These are phyloP conservation scores for Pollenia angustigena DNA, from an alignment of 2,888 invertebrate species.

Conservation along the genomic window DNA sequence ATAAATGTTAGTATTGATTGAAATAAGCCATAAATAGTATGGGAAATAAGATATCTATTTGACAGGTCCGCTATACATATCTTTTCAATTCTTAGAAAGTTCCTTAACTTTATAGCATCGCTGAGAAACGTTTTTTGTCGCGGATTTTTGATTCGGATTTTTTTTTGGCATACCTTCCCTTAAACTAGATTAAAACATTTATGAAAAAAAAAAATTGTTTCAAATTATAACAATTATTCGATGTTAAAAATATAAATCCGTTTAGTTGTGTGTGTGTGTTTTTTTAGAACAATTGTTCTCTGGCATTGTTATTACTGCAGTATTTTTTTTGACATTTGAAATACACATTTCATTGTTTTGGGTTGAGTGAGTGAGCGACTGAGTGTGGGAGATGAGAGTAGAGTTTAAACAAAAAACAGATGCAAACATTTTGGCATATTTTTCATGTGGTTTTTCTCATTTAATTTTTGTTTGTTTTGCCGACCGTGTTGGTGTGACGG, in stretches of 20 bases:
- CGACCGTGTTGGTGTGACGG: constrained; percentile 1
- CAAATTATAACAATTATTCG: constrained; percentile 29
- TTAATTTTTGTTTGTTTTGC: constrained; percentile 34
- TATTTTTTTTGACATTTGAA: constrained; percentile 61
- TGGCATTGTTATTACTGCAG: constrained; percentile 48
- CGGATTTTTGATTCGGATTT: neutral
- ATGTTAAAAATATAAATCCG: constrained; percentile 58
- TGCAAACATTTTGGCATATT: constrained; percentile 63
- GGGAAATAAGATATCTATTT: too few species aligned
- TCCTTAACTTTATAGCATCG: too few species aligned
- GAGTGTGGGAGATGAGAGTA: constrained; percentile 32
- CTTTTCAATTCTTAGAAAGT: too few species aligned
- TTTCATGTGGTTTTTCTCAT: constrained; percentile 43
- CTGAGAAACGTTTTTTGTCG: too few species aligned
- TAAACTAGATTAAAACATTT: neutral
- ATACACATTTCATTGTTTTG: constrained; percentile 47
- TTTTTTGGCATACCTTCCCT: constrained; percentile 23
- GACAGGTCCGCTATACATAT: too few species aligned
- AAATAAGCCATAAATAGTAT: too few species aligned
- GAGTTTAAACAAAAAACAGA: constrained; percentile 61
- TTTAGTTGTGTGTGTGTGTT: constrained; percentile 15
- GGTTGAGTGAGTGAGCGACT: neutral
- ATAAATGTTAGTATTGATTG: too few species aligned
- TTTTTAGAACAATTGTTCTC: constrained; percentile 21
- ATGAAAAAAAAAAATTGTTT: neutral